Conservation (phyloP, 2,797 vertebrate species). For the Semaprochilodus insignis region DNA sequence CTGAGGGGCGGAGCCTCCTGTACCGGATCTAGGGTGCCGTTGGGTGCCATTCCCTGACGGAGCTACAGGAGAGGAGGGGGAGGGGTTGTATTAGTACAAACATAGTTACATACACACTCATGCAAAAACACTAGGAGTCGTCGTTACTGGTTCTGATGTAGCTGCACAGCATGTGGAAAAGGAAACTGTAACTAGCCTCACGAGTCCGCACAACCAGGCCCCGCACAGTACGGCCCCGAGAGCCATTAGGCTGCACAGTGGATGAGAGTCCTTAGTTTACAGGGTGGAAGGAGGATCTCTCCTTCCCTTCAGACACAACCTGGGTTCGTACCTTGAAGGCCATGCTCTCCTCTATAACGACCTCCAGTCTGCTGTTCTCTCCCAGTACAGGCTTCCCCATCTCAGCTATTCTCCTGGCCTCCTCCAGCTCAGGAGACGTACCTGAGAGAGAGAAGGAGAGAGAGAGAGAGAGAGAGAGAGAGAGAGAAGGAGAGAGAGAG, state of each 20-base stretch:
- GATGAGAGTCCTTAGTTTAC: no score
- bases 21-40: constrained; percentile 81
- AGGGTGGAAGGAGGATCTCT: no score
- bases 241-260: no score
- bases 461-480: not conserved
- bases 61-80: constrained; percentile 63
- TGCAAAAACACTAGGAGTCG: no score
- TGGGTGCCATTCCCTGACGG: constrained; percentile 70
- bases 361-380: constrained; percentile 85
- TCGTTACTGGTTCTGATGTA: no score
- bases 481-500: not conserved
- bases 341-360: constrained; percentile 89
- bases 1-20: constrained; percentile 53
- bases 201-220: no score
- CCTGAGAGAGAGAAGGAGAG: constrained; percentile 53
- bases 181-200: no score
- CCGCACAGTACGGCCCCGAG: no score
- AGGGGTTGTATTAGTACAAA: constrained; percentile 44
- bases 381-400: constrained; percentile 91
- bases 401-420: constrained; percentile 86
- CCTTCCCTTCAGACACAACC: no score
- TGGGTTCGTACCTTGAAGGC: constrained; percentile 86
- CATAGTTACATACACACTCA: no score
- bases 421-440: constrained; percentile 82
- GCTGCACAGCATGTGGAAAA: no score